phyloP scores from a whole-genome alignment of 2,888 invertebrate genomes.

The Agriopis marginaria region DNA sequence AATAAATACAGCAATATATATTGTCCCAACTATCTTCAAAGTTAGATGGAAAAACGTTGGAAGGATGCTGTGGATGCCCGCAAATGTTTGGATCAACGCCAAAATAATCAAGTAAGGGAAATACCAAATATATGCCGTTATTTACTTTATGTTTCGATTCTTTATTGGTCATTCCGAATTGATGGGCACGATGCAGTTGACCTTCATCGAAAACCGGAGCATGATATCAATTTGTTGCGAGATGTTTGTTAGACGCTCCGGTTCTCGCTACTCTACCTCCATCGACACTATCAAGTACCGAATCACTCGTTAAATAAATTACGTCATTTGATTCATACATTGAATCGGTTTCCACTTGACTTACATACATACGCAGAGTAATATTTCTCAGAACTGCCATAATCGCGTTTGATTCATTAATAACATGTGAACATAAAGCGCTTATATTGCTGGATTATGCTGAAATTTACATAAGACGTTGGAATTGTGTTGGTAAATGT shows the following conservation, averaged over 20 bases:
- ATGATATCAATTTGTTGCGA: slow-evolving; percentile 51
- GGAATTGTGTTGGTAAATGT: slow-evolving; percentile 42
- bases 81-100: slow-evolving; percentile 72
- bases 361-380: slow-evolving; percentile 42
- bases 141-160: slow-evolving; percentile 66
- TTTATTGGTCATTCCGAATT: slow-evolving; percentile 65
- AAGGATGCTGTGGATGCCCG: slow-evolving; percentile 58
- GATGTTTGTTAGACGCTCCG: slow-evolving; percentile 38
- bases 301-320: slow-evolving; percentile 48
- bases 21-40: slow-evolving; percentile 59
- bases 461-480: slow-evolving; percentile 50
- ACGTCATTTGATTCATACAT: slow-evolving; percentile 50
- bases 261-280: slow-evolving; percentile 31
- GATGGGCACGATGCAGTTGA: slow-evolving; percentile 62
- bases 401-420: slow-evolving; percentile 46
- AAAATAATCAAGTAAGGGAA: slow-evolving; percentile 77
- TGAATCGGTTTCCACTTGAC: slow-evolving; percentile 48
- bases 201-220: slow-evolving; percentile 64
- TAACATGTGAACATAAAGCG: slow-evolving; percentile 39
- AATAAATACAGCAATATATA: slow-evolving; percentile 59
- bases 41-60: slow-evolving; percentile 51
- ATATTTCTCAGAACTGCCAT: slow-evolving; percentile 39
- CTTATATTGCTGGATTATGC: slow-evolving; percentile 27
- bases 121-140: slow-evolving; percentile 63
- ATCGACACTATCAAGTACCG: slow-evolving; percentile 34